Evolutionary conservation across 2,888 invertebrate genomes (phyloP).

Genomic region (Eucera pruinosa): DNA sequence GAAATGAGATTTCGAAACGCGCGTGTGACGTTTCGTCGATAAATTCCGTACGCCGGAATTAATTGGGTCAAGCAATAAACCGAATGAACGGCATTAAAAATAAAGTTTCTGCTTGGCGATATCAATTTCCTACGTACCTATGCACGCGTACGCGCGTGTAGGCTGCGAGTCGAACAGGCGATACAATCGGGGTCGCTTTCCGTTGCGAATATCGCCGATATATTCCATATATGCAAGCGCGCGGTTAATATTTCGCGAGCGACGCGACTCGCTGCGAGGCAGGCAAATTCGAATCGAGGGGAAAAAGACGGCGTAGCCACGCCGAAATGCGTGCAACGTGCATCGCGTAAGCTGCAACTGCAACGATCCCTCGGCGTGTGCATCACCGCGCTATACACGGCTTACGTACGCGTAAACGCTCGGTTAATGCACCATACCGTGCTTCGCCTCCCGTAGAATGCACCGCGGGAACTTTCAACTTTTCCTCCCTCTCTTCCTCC

Average conservation of each 20-base stretch:
- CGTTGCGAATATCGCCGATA: not conserved
- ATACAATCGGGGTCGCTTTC: not conserved
- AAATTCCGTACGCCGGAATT: constrained; percentile 45
- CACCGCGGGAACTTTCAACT: constrained; percentile 49
- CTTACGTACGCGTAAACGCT: constrained; percentile 62
- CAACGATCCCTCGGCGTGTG: constrained; percentile 32
- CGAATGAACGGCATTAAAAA: constrained; percentile 38
- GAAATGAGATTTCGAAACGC: constrained; percentile 49
- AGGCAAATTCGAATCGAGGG: too few relatives aligned
- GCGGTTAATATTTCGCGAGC: not conserved
- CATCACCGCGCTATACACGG: constrained; percentile 8
- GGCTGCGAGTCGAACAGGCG: too few relatives aligned
- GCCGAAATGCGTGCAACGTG: too few relatives aligned
- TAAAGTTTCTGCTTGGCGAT: constrained; percentile 22
- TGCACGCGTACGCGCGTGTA: not conserved
- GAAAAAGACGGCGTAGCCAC: too few relatives aligned
- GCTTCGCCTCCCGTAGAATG: constrained; percentile 42
- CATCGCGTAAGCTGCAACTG: not conserved
- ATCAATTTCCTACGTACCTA: constrained; percentile 1
- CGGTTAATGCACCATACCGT: constrained; percentile 51
- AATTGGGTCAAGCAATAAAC: constrained; percentile 61
- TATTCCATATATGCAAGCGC: not conserved
- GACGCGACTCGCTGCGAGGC: too few relatives aligned
- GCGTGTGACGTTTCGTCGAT: constrained; percentile 47
- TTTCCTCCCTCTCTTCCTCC: not conserved